A percentile compares a stretch with the other conserved stretches of the same genome.
Conservation (phyloP, 2,113 vertebrate species). For the Camelus bactrianus region DNA sequence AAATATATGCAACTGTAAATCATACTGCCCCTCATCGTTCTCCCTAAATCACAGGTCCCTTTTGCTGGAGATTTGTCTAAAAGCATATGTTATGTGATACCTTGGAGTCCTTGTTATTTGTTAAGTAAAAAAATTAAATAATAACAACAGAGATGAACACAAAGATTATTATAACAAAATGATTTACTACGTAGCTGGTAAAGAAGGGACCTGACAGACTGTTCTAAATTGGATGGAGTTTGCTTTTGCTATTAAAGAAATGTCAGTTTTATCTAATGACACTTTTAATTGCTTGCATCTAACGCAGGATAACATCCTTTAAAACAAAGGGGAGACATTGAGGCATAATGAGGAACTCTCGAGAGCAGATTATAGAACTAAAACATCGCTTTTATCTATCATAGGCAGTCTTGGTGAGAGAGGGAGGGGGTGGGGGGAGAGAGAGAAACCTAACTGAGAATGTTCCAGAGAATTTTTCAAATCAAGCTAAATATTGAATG, state of each 20-base stretch:
- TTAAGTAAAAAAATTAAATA: conserved; percentile 53
- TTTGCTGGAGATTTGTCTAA: conserved; percentile 34
- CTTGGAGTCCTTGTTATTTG: conserved; percentile 18
- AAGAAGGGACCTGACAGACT: conserved; percentile 21
- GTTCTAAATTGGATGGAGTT: conserved; percentile 60
- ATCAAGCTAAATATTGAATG: conserved; percentile 63
- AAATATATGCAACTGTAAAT: not conserved
- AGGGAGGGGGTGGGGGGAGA: not conserved
- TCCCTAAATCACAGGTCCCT: not conserved
- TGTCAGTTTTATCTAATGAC: conserved; percentile 68
- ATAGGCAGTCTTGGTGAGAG: not conserved
- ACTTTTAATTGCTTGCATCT: conserved; percentile 65
- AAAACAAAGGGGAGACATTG: conserved; percentile 65
- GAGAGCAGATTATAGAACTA: not conserved
- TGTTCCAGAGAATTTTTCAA: conserved; percentile 45
- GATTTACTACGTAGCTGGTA: conserved; percentile 47
- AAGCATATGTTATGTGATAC: not conserved
- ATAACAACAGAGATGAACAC: conserved; percentile 34
- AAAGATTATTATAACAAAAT: conserved; percentile 60
- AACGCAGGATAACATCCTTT: conserved; percentile 56
- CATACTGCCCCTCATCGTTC: not conserved
- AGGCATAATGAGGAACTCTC: conserved; percentile 59
- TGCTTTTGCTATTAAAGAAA: conserved; percentile 70
- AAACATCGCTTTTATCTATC: conserved; percentile 30
- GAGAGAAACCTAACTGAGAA: not conserved